Evolutionary conservation across 2,797 vertebrate genomes (phyloP).

Genomic region (Merluccius polli): DNA sequence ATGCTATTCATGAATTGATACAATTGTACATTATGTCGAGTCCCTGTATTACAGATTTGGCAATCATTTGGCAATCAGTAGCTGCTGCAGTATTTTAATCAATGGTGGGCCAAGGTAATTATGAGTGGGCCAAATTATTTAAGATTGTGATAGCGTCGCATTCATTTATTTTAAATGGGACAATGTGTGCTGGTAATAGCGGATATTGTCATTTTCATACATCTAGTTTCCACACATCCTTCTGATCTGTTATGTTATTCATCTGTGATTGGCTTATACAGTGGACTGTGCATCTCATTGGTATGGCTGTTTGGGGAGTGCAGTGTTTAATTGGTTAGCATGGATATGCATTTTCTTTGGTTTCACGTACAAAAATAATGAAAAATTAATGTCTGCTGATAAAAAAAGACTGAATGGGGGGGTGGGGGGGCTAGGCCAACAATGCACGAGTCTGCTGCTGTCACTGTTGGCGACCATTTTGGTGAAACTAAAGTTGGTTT

Average conservation of each 20-base stretch:
- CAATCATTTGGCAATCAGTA: neutral
- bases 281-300: neutral
- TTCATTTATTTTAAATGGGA: neutral
- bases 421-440: no score
- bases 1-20: neutral
- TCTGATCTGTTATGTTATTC: neutral
- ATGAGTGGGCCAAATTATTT: neutral
- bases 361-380: neutral
- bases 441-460: no score
- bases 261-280: neutral
- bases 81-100: neutral
- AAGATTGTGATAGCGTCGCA: neutral
- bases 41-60: neutral
- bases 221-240: neutral
- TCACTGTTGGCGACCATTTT: neutral
- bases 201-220: neutral
- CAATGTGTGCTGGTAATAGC: neutral
- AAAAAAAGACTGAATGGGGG: no score
- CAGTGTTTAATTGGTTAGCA: neutral
- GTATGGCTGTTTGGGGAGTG: neutral
- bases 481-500: neutral
- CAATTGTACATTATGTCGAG: neutral
- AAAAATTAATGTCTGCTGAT: no score
- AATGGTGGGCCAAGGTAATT: neutral
- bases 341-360: neutral